Evolutionary conservation across 30 jellyfish, hydroid and myxozoan species (phyloP).

Genomic region (Aurelia sp.): DNA sequence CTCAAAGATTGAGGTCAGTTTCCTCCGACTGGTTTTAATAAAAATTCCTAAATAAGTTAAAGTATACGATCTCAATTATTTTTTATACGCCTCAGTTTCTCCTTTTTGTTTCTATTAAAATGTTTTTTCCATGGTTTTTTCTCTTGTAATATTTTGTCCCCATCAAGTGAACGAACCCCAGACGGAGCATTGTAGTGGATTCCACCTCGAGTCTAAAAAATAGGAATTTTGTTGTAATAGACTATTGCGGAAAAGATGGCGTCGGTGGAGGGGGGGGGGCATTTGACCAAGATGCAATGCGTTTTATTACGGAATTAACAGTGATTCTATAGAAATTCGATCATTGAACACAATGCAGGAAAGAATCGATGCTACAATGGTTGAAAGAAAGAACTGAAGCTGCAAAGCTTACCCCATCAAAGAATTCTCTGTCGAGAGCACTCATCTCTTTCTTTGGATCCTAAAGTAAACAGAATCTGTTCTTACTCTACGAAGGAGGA

Average conservation of each 20-base stretch:
- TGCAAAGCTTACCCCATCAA: constrained; percentile 41
- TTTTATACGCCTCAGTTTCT: constrained; percentile 79
- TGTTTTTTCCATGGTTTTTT: constrained; percentile 95
- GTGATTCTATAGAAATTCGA: no score
- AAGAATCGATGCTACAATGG: background rate
- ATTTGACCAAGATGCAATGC: no score
- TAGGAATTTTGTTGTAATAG: no score
- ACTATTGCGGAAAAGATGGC: no score
- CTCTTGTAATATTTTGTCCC: constrained; percentile 17
- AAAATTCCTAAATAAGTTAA: background rate
- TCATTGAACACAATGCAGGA: no score
- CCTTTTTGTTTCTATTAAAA: constrained; percentile 80
- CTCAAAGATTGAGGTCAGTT: no score
- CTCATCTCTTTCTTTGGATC: constrained; percentile 15
- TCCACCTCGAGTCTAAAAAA: constrained; percentile 42
- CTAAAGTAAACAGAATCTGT: constrained; percentile 10
- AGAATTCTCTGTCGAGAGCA: constrained; percentile 77
- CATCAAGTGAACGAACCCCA: constrained; percentile 48
- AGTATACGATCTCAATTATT: constrained; percentile 9
- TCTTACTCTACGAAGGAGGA: no score
- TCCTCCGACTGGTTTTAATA: background rate
- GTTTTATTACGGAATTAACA: no score
- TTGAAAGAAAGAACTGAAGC: no score
- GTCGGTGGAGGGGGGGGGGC: no score
- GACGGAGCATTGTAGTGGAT: constrained; percentile 82